These are phyloP conservation scores for Cherax quadricarinatus DNA, from an alignment of 1,140 invertebrate species.

Conservation along the genomic window DNA sequence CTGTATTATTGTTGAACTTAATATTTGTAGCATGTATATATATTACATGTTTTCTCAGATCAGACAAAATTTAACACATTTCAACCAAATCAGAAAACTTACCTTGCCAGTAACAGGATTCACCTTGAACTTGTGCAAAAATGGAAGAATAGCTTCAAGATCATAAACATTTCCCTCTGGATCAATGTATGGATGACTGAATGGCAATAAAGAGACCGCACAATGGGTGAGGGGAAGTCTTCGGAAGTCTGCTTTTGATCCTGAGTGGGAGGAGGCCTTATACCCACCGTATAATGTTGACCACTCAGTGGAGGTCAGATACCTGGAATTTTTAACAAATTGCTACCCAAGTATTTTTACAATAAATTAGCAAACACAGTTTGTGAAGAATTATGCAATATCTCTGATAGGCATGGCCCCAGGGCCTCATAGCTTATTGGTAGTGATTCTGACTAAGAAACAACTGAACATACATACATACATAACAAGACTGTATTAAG, in stretches of 20 bases:
- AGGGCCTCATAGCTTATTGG: too few species aligned
- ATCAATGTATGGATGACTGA: constrained; percentile 94
- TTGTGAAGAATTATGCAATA: too few species aligned
- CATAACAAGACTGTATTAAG: too few species aligned
- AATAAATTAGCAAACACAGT: too few species aligned
- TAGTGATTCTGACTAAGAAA: too few species aligned
- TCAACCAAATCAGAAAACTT: constrained; percentile 63
- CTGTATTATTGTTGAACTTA: too few species aligned
- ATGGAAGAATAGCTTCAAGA: constrained; percentile 90
- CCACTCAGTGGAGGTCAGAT: constrained; percentile 98
- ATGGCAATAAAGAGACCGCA: constrained; percentile 93
- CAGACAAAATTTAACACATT: too few species aligned
- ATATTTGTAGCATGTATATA: too few species aligned
- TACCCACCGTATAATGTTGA: constrained; percentile 96
- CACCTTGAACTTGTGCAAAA: constrained; percentile 94
- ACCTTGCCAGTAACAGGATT: constrained; percentile 97
- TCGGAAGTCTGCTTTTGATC: constrained; percentile 88
- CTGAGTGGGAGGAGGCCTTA: constrained; percentile 81
- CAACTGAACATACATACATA: too few species aligned
- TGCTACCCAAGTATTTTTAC: not conserved
- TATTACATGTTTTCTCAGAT: too few species aligned
- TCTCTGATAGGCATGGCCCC: too few species aligned
- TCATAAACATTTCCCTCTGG: constrained; percentile 93
- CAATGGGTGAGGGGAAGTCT: constrained; percentile 96
- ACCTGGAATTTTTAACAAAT: constrained; percentile 80